Evolutionary conservation across 2,797 vertebrate genomes (phyloP), one percentile per base, ranked within the genome.

Genomic region (Pangasius macronema): DNA sequence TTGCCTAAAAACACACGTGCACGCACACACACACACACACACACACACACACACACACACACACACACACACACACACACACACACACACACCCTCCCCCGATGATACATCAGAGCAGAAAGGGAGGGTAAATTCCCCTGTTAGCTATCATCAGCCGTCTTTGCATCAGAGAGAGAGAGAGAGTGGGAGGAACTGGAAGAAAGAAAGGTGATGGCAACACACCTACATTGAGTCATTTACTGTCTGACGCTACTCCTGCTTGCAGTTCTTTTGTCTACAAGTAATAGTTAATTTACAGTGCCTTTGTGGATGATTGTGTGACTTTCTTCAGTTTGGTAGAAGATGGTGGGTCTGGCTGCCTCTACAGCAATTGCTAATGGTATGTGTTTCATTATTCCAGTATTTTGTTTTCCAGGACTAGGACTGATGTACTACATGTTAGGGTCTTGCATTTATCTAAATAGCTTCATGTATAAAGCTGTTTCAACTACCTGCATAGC

Each of bases 61-160:
- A 33, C 51, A 30, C 76, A 55, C 75, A 53, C 8, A 79, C 30
- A 33, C 76, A 55, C 75, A 77, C 70, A 42, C 68, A 86, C 88
- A 87, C 85, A 86, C 76, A 81, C 36, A 88, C 42, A 51, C 86
- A 88, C 90, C 82, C 92, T 91, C 82, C 90, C 90, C 87, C 80
- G 16, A 61, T 88, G 89, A 90, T 83, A 87, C 88, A 92, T 88
- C 87, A 92, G 86, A 92, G 89, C 89, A 88, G 89, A 90, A 86
- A 85, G 82, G 83, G 87, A 90, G 87, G 86, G 86, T 89, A 89
- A 88, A 91, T 85, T 87, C 90, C 89, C 85, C 72, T 72, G 81
- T 76, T 89, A 22, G 53, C 77, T 61, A 67, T 87, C 88, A 72
- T 39, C 85, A 88, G 90, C 91, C 91, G 92, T 91, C 90, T 93